phyloP scores from a whole-genome alignment of 2,797 vertebrate genomes.

The Apogon hyalosoma region DNA sequence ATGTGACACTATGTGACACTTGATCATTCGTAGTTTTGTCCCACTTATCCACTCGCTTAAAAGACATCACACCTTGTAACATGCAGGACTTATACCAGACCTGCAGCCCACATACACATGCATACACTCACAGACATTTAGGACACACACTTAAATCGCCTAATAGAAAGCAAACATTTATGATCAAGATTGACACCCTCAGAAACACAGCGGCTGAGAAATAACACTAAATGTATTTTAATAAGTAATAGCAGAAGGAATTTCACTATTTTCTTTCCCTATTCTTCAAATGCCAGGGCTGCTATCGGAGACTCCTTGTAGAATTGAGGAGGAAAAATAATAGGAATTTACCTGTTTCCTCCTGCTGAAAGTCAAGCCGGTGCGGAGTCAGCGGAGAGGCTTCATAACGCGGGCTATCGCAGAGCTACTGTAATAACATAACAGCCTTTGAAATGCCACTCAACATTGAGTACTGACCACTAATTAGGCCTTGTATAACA shows the following conservation, averaged over 20 bases:
- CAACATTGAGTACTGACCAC: slow-evolving; percentile 67
- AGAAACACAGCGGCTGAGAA: slow-evolving; percentile 66
- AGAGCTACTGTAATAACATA: slow-evolving; percentile 58
- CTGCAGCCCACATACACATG: slow-evolving; percentile 11
- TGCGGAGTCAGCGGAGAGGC: slow-evolving; percentile 51
- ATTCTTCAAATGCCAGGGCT: slow-evolving; percentile 58
- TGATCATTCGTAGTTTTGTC: slow-evolving; percentile 25
- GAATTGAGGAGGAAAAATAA: slow-evolving; percentile 66
- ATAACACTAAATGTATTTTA: slow-evolving; percentile 75
- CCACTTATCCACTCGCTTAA: slow-evolving; percentile 21
- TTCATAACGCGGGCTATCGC: slow-evolving; percentile 45
- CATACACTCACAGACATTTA: slow-evolving; percentile 6
- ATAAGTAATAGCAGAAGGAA: slow-evolving; percentile 70
- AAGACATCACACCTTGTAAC: slow-evolving; percentile 44
- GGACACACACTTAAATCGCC: slow-evolving; percentile 41
- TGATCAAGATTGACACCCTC: slow-evolving; percentile 74
- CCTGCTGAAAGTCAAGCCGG: slow-evolving; percentile 46
- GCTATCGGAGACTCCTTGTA: slow-evolving; percentile 61
- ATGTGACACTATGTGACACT: slow-evolving; percentile 32
- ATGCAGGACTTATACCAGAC: slow-evolving; percentile 22
- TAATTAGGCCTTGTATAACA: slow-evolving; percentile 74
- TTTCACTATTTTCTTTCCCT: slow-evolving; percentile 68
- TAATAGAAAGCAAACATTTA: slow-evolving; percentile 76
- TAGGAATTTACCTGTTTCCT: slow-evolving; percentile 75
- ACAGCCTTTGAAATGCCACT: slow-evolving; percentile 68